Base-by-base conservation (phyloP, 2,888 invertebrate species). In the Torymus auratus region DNA sequence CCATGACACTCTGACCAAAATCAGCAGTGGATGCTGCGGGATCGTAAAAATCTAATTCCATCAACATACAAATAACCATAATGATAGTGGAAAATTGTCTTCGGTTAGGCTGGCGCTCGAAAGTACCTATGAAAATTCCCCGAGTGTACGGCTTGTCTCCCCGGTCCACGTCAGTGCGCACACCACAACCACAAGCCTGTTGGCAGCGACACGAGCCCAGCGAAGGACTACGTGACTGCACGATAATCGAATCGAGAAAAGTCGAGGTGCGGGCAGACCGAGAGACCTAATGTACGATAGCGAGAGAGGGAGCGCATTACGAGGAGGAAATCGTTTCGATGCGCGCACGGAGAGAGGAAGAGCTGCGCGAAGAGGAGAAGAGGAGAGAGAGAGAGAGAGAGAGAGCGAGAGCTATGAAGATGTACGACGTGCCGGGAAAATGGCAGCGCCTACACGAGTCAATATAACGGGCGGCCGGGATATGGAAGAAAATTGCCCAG, bases 171-270 rank as follows among this genome's bases (percentile, higher is more conserved):
- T 41, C 14, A 10, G 13, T 15, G 23, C 14, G 4, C n/a, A 72
- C 15, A 56, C 20, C 2, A 13, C 55, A 17, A 55, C 12, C 23
- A 13, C 55, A 68, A 52, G 20, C 53, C 20, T 68, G 17, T 12
- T 13, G 14, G 69, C 41, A 41, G 15, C 12, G 50, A 20, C 14
- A 62, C 53, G 61, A 62, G 61, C n/a, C 62, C 75, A 68, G 73
- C 61, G 50, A n/a, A 58, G 64, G 23, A 62, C 73, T 75, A 83
- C 75, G 75, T 79, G 82, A 80, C 77, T 72, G 61, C 62, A 55
- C 67, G 82, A 82, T 82, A 80, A 80, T 76, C 75, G 83, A 81
- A 82, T 77, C 60, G 82, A 76, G 79, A 76, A 81, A 82, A 83
- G 83, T 81, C 75, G 74, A 80, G 80, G 56, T 64, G 28, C 74